These are phyloP conservation scores for Aleiodes sp. DNA, from an alignment of 1,140 invertebrate genomes.

Conservation along the genomic window DNA sequence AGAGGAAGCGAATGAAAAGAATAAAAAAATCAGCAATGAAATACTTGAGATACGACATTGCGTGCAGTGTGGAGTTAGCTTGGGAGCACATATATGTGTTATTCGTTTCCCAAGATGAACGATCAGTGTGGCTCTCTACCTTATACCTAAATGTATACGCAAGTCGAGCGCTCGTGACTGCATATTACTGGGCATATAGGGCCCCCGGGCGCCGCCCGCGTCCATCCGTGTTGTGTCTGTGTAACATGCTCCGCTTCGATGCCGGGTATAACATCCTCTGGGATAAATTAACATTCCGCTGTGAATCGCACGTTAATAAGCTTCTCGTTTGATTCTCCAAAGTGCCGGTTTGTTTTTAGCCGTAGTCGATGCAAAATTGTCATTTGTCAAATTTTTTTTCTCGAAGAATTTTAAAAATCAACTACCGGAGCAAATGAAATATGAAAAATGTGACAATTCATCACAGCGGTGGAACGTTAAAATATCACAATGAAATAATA, in stretches of 20 bases:
- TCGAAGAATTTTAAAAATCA: no score
- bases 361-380: no score
- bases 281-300: conserved; percentile 31
- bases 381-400: no score
- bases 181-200: conserved; percentile 21
- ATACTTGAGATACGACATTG: conserved; percentile 9
- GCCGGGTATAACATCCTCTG: neutral
- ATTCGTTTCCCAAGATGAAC: conserved; percentile 25
- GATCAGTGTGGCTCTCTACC: conserved; percentile 13
- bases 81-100: conserved; percentile 11
- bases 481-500: no score
- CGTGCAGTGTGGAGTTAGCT: conserved; percentile 1
- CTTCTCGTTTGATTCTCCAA: conserved; percentile 25
- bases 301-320: conserved; percentile 26
- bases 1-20: neutral
- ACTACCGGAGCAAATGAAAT: no score
- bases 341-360: no score
- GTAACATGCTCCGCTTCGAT: conserved; percentile 16
- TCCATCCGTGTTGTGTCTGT: neutral
- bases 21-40: conserved; percentile 11
- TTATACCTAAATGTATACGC: conserved; percentile 25
- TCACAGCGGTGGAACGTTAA: no score
- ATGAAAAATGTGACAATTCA: no score
- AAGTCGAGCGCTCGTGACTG: conserved; percentile 17
- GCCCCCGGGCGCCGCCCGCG: neutral